Evolutionary conservation across 2,113 vertebrate species (phyloP), one percentile per base, ranked within the genome.

Genomic region (Sturnira hondurensis): DNA sequence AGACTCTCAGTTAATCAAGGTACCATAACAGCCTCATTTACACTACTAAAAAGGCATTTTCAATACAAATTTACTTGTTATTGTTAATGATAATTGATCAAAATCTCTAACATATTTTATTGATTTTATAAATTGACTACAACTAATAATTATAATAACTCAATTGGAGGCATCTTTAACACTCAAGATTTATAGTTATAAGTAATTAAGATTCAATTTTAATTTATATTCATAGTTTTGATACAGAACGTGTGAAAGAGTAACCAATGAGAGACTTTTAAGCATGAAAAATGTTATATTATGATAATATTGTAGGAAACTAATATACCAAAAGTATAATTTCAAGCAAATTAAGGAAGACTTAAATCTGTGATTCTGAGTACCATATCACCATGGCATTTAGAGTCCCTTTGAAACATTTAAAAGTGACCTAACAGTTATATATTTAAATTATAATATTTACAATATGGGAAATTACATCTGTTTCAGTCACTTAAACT

Each of bases 251-350:
- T 67, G 67, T 47, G 58, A 94, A 17, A 50, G 14, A 61, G 8
- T 96, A 65, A 96, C 91, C 94, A 96, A 96, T 94, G 96, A 93
- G 94, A 94, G 65, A 87, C 7, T 86, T 93, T 92, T 54, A 84
- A 92, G 63, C 77, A 94, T 80, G 47, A 94, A 94, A 91, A 96
- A 41, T 87, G 71, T 86, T 84, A 47, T 84, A 91, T 95, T 92
- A 87, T 90, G 47, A 85, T 91, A 93, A 86, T 77, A 88, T 94
- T 95, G 58, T 71, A 41, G 9, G 26, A 9, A 84, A 54, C 22
- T 38, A 90, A 81, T 91, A 63, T 82, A 91, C 88, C 89, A 86
- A 93, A 93, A 95, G 28, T 89, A 86, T 20, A 91, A 86, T 92
- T 96, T 86, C 38, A 77, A 93, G 38, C 63, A 91, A 93, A 87